Evolutionary conservation across 92 coral and sea anemone species (phyloP).

Genomic region (Hydrozoanthus gracilis): DNA sequence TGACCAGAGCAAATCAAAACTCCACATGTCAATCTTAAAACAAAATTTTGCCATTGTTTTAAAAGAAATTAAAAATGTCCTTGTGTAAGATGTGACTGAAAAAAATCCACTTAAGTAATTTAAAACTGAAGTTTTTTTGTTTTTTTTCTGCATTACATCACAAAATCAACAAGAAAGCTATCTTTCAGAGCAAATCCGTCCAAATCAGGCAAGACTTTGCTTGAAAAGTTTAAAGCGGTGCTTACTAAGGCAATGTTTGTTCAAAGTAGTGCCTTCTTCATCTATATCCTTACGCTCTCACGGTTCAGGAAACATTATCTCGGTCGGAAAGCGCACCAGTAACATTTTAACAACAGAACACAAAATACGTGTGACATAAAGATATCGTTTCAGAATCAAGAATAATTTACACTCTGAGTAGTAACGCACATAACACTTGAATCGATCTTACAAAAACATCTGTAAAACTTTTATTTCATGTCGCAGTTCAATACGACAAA

Average conservation of each 20-base stretch:
- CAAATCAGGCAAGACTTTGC: slow-evolving; percentile 6
- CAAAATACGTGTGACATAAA: too few relatives aligned
- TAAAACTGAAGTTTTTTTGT: neutral
- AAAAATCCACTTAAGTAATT: neutral
- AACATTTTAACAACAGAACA: too few relatives aligned
- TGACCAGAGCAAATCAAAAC: slow-evolving; percentile 16
- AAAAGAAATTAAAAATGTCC: neutral
- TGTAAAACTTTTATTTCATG: too few relatives aligned
- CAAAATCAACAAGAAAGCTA: neutral
- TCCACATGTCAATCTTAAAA: neutral
- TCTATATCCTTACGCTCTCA: neutral
- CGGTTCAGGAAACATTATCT: too few relatives aligned
- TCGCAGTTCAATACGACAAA: too few relatives aligned
- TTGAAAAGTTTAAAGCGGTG: slow-evolving; percentile 9
- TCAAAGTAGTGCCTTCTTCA: neutral
- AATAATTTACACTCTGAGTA: too few relatives aligned
- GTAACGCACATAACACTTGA: too few relatives aligned
- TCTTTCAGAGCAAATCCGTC: neutral
- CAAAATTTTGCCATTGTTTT: neutral
- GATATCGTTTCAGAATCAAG: too few relatives aligned
- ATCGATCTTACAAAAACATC: too few relatives aligned
- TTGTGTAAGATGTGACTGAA: neutral
- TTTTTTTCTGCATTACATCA: slow-evolving; percentile 3
- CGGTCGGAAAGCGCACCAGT: too few relatives aligned
- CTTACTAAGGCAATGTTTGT: neutral